Conservation (phyloP, 2,113 vertebrate genomes). For the Macquaria ambigua region DNA sequence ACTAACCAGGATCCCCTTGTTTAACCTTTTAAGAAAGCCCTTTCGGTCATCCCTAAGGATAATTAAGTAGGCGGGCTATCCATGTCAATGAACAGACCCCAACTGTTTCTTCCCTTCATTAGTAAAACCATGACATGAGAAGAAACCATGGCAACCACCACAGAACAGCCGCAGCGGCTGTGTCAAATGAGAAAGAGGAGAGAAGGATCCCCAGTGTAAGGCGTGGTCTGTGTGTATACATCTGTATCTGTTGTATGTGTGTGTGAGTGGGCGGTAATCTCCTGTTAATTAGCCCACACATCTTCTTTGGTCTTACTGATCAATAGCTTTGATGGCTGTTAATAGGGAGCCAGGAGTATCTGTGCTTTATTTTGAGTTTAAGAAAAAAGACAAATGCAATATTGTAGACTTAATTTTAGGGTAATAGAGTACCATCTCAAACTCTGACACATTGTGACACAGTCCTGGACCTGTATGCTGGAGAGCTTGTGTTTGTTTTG, state of each 20-base stretch:
- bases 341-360: conserved; percentile 2
- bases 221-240: neutral
- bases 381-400: neutral
- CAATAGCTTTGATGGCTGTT: conserved; percentile 38
- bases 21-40: conserved; percentile 23
- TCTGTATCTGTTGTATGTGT: neutral
- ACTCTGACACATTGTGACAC: neutral
- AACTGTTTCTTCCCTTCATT: conserved; percentile 71
- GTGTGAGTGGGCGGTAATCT: neutral
- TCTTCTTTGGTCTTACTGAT: conserved; percentile 23
- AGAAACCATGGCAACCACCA: conserved; percentile 73
- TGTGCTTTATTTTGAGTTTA: neutral
- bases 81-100: conserved; percentile 63
- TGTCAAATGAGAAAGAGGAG: conserved; percentile 39
- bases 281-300: conserved; percentile 28
- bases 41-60: conserved; percentile 37
- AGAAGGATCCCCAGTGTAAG: conserved; percentile 25
- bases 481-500: neutral
- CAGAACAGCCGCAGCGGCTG: conserved; percentile 36
- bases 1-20: conserved; percentile 12
- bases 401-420: neutral
- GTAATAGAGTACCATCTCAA: neutral
- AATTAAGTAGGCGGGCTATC: conserved; percentile 41
- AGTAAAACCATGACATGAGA: conserved; percentile 72
- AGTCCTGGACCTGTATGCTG: neutral